Evolutionary conservation across 2,888 invertebrate genomes (phyloP).

Genomic region (Argyresthia goedartella): DNA sequence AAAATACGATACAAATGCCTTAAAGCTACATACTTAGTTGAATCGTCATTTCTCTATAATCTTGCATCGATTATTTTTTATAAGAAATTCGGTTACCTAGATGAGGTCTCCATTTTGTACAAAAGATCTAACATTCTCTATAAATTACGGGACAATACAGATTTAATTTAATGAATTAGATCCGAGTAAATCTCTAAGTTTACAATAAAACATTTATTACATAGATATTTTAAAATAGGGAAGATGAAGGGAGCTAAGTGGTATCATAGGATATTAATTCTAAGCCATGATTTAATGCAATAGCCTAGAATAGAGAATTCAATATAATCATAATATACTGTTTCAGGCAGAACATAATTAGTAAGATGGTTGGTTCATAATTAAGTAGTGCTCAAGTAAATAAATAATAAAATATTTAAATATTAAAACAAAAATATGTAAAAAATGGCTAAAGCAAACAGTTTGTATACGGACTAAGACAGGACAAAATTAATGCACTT

Average conservation of each 20-base stretch:
- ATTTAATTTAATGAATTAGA: conserved; percentile 54
- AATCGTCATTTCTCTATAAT: background rate
- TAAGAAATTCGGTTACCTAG: conserved; percentile 69
- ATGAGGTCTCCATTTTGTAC: conserved; percentile 62
- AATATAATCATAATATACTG: background rate
- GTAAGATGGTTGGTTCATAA: background rate
- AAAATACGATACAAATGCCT: background rate
- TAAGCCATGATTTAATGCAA: conserved; percentile 39
- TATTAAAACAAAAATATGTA: conserved; percentile 50
- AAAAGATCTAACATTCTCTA: conserved; percentile 47
- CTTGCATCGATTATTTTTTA: conserved; percentile 5
- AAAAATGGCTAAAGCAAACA: conserved; percentile 63
- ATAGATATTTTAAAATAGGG: conserved; percentile 55
- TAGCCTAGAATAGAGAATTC: conserved; percentile 19
- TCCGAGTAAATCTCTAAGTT: conserved; percentile 60
- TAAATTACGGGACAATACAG: conserved; percentile 60
- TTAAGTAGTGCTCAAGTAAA: conserved; percentile 39
- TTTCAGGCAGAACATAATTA: background rate
- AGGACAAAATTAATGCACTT: conserved; percentile 69
- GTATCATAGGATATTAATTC: conserved; percentile 41
- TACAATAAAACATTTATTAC: conserved; percentile 66
- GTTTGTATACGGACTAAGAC: conserved; percentile 54
- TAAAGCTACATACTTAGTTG: background rate
- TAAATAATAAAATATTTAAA: conserved; percentile 70
- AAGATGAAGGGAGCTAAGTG: conserved; percentile 50